Evolutionary conservation across 2,113 vertebrate genomes (phyloP), one percentile per base, ranked within the genome.

Genomic region (Bujurquina vittata): DNA sequence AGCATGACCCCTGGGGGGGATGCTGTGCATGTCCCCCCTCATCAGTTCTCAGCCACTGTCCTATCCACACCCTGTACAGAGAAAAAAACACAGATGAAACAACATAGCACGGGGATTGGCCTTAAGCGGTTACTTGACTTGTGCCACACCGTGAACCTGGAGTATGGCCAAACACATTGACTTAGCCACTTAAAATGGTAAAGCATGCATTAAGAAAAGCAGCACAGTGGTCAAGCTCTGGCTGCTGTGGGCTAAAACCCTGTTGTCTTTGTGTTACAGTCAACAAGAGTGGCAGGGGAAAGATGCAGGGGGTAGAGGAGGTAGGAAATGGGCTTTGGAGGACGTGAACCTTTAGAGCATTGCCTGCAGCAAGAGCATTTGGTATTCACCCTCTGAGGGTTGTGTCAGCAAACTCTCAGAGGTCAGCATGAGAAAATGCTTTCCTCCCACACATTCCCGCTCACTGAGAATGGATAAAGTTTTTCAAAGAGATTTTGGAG

Each of bases 361-460:
- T 60, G 87, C 92, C 91, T 63, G 73, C 80, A 91, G 92, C 80
- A 77, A 86, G 67, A 85, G 67, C 86, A 91, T 89, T 93, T 92
- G 85, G 74, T 93, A 89, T 93, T 90, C 89, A 86, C 63, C 85
- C 91, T 86, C 78, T 5, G 75, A 90, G 88, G 82, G 31, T 86
- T 90, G 82, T 88, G 85, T 86, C 86, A 93, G 89, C 85, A 91
- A 89, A 91, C 81, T 85, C 81, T 85, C 77, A 81, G 89, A 93
- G 88, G 92, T 91, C 89, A 88, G 84, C 78, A 43, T 79, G 75
- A 84, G 76, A 79, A 84, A 79, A 65, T 1, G 5, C 37, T 63
- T 75, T 58, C 59, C 60, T 91, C 85, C 83, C 79, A 87, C 92
- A 85, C 67, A 77, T 61, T 78, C 67, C 72, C 18, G 46, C 89